Conservation (phyloP, 1,140 invertebrate species). For the Drosophila azteca region DNA sequence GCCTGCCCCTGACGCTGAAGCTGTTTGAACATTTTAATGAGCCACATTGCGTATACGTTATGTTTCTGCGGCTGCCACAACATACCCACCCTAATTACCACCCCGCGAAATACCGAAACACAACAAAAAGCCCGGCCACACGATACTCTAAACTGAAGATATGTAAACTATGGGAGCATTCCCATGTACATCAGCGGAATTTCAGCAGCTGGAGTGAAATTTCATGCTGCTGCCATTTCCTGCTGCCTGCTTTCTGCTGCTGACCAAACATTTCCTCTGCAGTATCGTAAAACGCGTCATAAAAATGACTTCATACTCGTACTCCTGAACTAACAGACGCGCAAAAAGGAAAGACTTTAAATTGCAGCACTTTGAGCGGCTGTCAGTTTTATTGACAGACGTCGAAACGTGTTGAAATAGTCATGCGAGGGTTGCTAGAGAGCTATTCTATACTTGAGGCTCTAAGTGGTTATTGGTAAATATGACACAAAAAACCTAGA, state of each 20-base stretch:
- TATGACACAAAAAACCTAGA: too few relatives aligned
- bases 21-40: conserved; percentile 61
- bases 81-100: conserved; percentile 44
- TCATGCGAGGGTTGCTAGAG: conserved; percentile 24
- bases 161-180: neutral
- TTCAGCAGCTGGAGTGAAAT: conserved; percentile 12
- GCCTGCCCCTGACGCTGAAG: neutral
- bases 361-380: conserved; percentile 37
- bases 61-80: conserved; percentile 27
- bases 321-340: conserved; percentile 1
- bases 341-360: conserved; percentile 19
- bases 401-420: conserved; percentile 31
- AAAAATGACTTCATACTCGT: conserved; percentile 36
- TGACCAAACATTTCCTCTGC: conserved; percentile 25
- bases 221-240: conserved; percentile 2
- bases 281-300: conserved; percentile 52
- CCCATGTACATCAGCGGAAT: neutral
- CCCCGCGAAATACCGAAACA: conserved; percentile 15
- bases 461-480: neutral
- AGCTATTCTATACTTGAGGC: conserved; percentile 20
- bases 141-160: conserved; percentile 18
- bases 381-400: conserved; percentile 59
- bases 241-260: neutral
- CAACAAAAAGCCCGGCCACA: conserved; percentile 21
- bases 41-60: conserved; percentile 72